Conservation (phyloP, 2,797 vertebrate species). For the Mus minutoides region DNA sequence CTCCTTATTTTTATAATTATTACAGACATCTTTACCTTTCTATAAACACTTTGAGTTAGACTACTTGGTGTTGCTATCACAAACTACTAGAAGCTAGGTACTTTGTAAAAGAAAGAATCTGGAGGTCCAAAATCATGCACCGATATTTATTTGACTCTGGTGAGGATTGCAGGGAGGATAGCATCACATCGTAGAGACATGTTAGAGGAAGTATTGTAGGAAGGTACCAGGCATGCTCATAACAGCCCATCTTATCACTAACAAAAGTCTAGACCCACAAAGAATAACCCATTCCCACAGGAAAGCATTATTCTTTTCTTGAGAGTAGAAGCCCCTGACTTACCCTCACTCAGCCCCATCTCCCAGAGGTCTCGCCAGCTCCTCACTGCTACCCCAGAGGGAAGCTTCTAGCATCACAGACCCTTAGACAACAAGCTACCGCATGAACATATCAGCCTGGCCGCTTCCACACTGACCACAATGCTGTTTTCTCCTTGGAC, state of each 20-base stretch:
- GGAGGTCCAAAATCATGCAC: neutral
- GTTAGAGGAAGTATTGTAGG: neutral
- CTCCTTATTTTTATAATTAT: constrained; percentile 12
- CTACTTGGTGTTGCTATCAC: neutral
- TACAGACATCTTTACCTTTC: neutral
- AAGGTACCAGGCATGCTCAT: neutral
- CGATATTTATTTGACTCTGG: neutral
- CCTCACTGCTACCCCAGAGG: too few species aligned
- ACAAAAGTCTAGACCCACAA: neutral
- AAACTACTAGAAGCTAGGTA: neutral
- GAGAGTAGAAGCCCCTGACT: neutral
- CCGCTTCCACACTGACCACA: neutral
- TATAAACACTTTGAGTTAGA: neutral
- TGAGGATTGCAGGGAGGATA: neutral
- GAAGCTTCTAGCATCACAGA: too few species aligned
- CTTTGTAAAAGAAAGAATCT: neutral
- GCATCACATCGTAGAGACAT: neutral
- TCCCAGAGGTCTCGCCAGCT: neutral
- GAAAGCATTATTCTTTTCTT: neutral
- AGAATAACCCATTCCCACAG: neutral
- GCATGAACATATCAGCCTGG: neutral
- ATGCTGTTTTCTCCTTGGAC: neutral
- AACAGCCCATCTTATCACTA: neutral
- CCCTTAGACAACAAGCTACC: neutral
- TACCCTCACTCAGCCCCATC: neutral